Evolutionary conservation across 2,113 vertebrate genomes (phyloP), one percentile per base, ranked within the genome.

Genomic region (Sphaerodactylus townsendi): DNA sequence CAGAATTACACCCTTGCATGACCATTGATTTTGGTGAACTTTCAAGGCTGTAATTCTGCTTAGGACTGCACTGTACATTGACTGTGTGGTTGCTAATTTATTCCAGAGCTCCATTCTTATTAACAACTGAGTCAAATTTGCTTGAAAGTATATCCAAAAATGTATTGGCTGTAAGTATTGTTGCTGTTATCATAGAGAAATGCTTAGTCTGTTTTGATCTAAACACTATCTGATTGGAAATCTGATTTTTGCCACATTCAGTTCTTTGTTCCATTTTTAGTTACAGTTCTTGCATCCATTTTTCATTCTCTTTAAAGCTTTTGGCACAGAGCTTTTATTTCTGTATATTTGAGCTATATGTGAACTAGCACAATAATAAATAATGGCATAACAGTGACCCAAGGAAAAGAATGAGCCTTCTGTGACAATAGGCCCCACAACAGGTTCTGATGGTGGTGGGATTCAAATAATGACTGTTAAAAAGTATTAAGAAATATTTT

Each of bases 31-130:
- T 62, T 10, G 28, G 59, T 62, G 25, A 7, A 62, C 59, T 62
- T 62, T 62, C 59, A 62, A 62, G 59, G 59, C 59, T 62, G 59
- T 10, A 62, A 62, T 62, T 62, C 59, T 62, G 59, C 7, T 62
- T 62, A 62, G 23, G 59, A 8, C 25, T 28, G 1, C 59, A 10
- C 59, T 28, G 59, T 62, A 85, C 74, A 48, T 79, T 3, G 4
- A 64, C 80, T 74, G 0, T n/a, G 87, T 50, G 69, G 82, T 72
- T 75, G 77, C 69, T 88, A 59, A 56, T 15, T 91, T 89, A 72
- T 90, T 79, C 6, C 37, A 69, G 4, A 0, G 14, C 37, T 59
- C 10, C 1, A 21, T 64, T 9, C 1, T 0, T 23, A 33, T 88
- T 89, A 76, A 56, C 30, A 37, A 82, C 48, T 21, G 14, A 37